Conservation (phyloP, 1,140 invertebrate species). For the Phortica variegata region DNA sequence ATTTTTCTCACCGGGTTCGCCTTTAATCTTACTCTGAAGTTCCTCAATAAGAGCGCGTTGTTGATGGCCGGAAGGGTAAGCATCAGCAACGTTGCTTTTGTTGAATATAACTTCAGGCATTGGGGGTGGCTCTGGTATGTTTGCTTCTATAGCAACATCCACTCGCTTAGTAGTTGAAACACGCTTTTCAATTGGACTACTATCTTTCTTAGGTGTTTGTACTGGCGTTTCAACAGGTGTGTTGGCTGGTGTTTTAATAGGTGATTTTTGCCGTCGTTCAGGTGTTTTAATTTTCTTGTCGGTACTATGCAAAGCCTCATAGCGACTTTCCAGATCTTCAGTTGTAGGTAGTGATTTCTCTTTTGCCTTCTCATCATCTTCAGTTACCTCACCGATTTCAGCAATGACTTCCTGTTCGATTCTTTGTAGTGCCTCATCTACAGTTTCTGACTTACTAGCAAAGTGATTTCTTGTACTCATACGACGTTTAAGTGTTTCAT, state of each 20-base stretch:
- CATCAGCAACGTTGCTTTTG: constrained; percentile 5
- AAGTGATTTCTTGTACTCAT: constrained; percentile 40
- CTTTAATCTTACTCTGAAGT: constrained; percentile 40
- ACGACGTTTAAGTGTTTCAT: constrained; percentile 38
- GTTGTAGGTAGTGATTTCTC: constrained; percentile 29
- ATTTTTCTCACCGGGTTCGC: constrained; percentile 40
- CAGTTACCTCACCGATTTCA: constrained; percentile 15
- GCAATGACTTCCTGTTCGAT: constrained; percentile 35
- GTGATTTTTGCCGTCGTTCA: too few relatives aligned
- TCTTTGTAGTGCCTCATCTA: constrained; percentile 28
- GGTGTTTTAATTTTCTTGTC: constrained; percentile 8
- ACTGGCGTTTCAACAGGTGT: too few relatives aligned
- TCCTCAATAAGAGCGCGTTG: constrained; percentile 45
- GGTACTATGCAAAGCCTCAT: constrained; percentile 31
- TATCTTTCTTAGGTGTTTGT: constrained; percentile 5
- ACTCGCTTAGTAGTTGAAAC: constrained; percentile 14
- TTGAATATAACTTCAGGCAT: constrained; percentile 11
- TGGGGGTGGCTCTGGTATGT: constrained; percentile 31
- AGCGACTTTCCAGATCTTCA: constrained; percentile 39
- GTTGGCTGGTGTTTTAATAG: too few relatives aligned
- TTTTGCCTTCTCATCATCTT: constrained; percentile 3
- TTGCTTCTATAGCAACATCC: constrained; percentile 40
- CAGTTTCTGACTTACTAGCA: constrained; percentile 17
- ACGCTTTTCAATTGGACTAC: too few relatives aligned
- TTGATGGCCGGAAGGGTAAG: constrained; percentile 21